Evolutionary conservation across 2,797 vertebrate genomes (phyloP).

Genomic region (Tragelaphus oryx): DNA sequence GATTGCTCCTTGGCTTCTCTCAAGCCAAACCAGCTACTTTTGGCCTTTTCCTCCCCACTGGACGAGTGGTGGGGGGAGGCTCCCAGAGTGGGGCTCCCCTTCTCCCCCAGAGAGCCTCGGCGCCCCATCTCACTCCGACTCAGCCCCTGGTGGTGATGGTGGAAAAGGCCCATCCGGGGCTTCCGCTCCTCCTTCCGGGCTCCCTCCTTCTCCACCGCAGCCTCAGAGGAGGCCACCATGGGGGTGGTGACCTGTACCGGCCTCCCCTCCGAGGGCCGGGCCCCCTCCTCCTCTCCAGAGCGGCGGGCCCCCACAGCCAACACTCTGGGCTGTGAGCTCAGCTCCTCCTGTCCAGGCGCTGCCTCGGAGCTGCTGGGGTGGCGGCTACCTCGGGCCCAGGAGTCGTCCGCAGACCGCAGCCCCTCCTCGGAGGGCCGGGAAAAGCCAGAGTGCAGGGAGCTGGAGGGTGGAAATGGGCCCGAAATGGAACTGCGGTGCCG

Average conservation of each 20-base stretch:
- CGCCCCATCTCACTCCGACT: slow-evolving; percentile 82
- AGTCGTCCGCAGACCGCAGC: slow-evolving; percentile 68
- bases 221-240: slow-evolving; percentile 63
- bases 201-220: slow-evolving; percentile 78
- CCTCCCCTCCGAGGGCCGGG: slow-evolving; percentile 59
- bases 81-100: slow-evolving; percentile 65
- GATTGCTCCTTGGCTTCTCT: slow-evolving; percentile 86
- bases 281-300: slow-evolving; percentile 71
- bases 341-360: slow-evolving; percentile 40
- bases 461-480: slow-evolving; percentile 80
- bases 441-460: slow-evolving; percentile 83
- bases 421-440: slow-evolving; percentile 75
- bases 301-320: slow-evolving; percentile 47
- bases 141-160: slow-evolving; percentile 82
- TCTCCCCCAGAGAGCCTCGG: slow-evolving; percentile 74
- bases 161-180: slow-evolving; percentile 84
- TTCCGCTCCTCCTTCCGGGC: slow-evolving; percentile 80
- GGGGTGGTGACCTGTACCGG: slow-evolving; percentile 70
- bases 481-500: slow-evolving; percentile 68
- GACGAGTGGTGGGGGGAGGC: slow-evolving; percentile 40
- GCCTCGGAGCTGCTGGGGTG: slow-evolving; percentile 78
- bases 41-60: slow-evolving; percentile 82
- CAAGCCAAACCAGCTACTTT: slow-evolving; percentile 88
- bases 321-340: slow-evolving; percentile 78
- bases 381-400: slow-evolving; percentile 79